Conservation (phyloP, 1,140 invertebrate species). For the Homarus americanus region DNA sequence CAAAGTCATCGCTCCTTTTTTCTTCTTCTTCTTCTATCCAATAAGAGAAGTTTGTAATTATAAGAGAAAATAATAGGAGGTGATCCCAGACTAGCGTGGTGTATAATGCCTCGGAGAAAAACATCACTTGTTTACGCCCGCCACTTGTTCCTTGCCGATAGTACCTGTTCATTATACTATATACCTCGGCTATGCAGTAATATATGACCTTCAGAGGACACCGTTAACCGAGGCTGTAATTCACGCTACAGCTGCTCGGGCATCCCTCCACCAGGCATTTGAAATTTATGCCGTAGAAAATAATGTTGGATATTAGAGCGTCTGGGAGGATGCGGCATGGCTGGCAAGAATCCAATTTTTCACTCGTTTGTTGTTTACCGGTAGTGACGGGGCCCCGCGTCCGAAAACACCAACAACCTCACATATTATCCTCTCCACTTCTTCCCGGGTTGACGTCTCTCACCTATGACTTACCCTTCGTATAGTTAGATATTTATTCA, state of each 20-base stretch:
- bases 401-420: constrained; percentile 29
- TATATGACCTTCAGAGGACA: neutral
- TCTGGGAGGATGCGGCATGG: neutral
- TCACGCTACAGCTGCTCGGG: neutral
- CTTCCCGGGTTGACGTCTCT: neutral
- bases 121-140: too few relatives aligned
- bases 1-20: too few relatives aligned
- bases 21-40: too few relatives aligned
- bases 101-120: too few relatives aligned
- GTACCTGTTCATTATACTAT: too few relatives aligned
- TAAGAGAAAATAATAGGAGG: too few relatives aligned
- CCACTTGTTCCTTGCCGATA: too few relatives aligned
- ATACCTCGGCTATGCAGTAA: neutral
- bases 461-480: neutral
- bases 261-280: neutral
- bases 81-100: too few relatives aligned
- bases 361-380: constrained; percentile 64
- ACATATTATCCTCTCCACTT: neutral
- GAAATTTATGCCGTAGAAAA: constrained; percentile 49
- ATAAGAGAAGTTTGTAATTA: too few relatives aligned
- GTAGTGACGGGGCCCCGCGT: constrained; percentile 46
- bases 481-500: neutral
- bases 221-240: neutral
- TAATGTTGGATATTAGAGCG: constrained; percentile 51
- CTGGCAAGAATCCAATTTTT: constrained; percentile 66